Base-by-base conservation (phyloP, 2,888 invertebrate species). In the Therioaphis trifolii region DNA sequence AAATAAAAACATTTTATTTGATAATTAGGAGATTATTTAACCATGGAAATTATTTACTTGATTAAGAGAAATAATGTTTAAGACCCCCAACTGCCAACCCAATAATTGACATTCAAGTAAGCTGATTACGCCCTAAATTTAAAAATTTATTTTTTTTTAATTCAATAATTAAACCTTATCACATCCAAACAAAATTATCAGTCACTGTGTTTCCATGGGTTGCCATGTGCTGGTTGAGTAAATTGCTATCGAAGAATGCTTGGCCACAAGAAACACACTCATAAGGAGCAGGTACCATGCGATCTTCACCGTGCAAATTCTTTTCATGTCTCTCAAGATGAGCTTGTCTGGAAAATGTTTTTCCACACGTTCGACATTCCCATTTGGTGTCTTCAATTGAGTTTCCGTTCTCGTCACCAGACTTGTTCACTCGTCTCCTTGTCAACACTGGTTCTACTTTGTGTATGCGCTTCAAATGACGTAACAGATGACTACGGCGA, bases 251-350 rank as follows among this genome's bases (percentile, higher is more conserved):
- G 35, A 86, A 85, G 71, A 87, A 87, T 15, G 85, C 86, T 74
- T 86, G 86, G 2, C 87, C 86, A 75, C 87, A 87, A 21, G 86
- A 86, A 15, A 86, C 87, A 84, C 87, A 87, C 77, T 87, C 87
- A 76, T 87, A 87, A 27, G 84, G 85, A 14, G 55, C 84, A 2
- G 68, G 46, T 1, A 79, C 46, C 43, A 55, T 69, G 7, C 80
- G 82, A 0, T 74, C 74, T 63, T 77, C 75, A 4, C 72, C 15
- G 18, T 86, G 86, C n/a, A 85, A 85, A 52, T 86, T 86, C 80
- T 86, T 85, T 78, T 84, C 84, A 68, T 87, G 87, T 5, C 87
- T 86, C 35, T 86, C 86, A 9, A 87, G 85, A 84, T 87, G 87
- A 74, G 87, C 87, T 49, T 86, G 85, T 9, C 86, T 85, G 4